Percentiles rank a stretch among this genome's conserved stretches.
Evolutionary conservation across 2,888 invertebrate species (phyloP).

Genomic region (Arrhopalites spinosus): DNA sequence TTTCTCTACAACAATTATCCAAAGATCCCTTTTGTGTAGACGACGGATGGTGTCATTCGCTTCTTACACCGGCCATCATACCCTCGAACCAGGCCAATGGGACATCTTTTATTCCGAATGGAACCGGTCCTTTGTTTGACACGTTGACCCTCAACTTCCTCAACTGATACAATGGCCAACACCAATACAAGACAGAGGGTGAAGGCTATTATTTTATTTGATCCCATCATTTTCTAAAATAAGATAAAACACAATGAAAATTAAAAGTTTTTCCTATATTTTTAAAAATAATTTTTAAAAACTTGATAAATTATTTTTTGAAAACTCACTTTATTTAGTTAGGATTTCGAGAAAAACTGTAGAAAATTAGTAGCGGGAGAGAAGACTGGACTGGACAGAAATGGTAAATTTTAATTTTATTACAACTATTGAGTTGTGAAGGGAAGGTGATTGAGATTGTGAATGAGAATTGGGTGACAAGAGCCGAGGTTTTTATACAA

Average conservation of each 20-base stretch:
- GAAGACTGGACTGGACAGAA: no score
- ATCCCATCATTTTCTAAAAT: background rate
- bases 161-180: constrained; percentile 9
- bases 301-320: background rate
- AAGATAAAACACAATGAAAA: background rate
- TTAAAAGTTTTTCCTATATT: background rate
- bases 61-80: constrained; percentile 29
- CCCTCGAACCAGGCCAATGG: constrained; percentile 24
- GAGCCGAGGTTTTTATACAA: constrained; percentile 29
- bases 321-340: background rate
- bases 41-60: constrained; percentile 5
- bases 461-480: constrained; percentile 32
- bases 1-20: background rate
- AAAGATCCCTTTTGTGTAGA: constrained; percentile 28
- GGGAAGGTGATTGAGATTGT: background rate
- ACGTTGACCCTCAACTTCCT: constrained; percentile 17
- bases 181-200: constrained; percentile 18
- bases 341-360: background rate
- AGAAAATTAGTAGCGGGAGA: no score
- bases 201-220: constrained; percentile 8
- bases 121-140: constrained; percentile 21
- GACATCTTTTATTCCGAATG: constrained; percentile 1
- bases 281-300: background rate
- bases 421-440: background rate
- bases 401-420: background rate